These are phyloP conservation scores for Spinibarbus caldwelli DNA, from an alignment of 2,797 vertebrate genomes.

Conservation along the genomic window DNA sequence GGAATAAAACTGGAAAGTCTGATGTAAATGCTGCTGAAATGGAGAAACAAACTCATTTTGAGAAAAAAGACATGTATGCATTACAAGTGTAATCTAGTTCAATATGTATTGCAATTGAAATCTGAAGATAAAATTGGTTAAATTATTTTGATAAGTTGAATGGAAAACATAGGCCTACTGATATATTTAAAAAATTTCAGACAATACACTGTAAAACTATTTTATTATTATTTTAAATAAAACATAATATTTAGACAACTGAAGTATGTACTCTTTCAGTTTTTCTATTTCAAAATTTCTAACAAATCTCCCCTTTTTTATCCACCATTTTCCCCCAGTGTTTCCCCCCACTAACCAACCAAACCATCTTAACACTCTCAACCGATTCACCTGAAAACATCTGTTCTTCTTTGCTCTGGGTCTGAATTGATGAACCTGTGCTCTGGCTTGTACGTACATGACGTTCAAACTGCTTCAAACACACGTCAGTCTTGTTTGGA, in stretches of 20 bases:
- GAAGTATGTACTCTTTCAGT: no score
- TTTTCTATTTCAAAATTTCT: no score
- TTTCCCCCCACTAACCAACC: background rate
- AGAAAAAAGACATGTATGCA: no score
- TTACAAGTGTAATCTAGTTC: background rate
- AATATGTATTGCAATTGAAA: background rate
- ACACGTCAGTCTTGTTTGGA: constrained; percentile 19
- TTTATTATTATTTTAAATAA: no score
- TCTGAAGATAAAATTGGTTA: background rate
- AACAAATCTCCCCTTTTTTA: no score
- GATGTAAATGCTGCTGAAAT: background rate
- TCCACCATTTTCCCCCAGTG: background rate
- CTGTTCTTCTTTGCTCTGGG: constrained; percentile 12
- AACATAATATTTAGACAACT: no score
- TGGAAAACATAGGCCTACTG: no score
- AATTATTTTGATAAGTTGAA: no score
- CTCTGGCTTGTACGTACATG: background rate
- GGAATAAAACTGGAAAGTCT: background rate
- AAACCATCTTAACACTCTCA: background rate
- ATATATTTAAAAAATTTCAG: no score
- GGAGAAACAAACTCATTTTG: background rate
- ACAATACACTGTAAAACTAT: no score
- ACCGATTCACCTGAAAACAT: background rate
- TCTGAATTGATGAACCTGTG: constrained; percentile 18
- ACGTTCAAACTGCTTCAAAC: constrained; percentile 30